Percentiles rank a stretch among this genome's conserved stretches.
Evolutionary conservation across 2,888 invertebrate genomes (phyloP).

Genomic region (Andrena flavipes): DNA sequence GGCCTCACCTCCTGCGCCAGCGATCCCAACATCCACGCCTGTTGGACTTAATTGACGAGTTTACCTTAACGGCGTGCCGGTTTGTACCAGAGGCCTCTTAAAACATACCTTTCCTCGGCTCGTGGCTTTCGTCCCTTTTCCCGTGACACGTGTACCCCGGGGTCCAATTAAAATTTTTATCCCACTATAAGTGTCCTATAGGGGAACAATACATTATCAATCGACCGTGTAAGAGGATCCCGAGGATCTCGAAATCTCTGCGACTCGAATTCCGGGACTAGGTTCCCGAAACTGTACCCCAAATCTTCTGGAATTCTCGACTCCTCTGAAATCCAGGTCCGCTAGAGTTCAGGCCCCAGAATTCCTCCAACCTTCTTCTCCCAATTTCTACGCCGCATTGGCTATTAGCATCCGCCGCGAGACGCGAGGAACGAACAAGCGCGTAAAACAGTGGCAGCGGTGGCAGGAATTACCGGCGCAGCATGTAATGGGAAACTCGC

Average conservation of each 20-base stretch:
- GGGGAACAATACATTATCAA: not conserved
- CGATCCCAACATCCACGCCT: conserved; percentile 24
- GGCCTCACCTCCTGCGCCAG: conserved; percentile 11
- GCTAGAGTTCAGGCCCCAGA: no score
- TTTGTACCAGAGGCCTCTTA: conserved; percentile 5
- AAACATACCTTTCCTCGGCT: conserved; percentile 18
- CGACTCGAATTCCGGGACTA: no score
- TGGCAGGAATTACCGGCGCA: conserved; percentile 28
- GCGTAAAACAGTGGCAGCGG: not conserved
- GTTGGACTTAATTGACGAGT: conserved; percentile 52
- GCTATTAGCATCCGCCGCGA: not conserved
- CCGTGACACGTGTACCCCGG: conserved; percentile 5
- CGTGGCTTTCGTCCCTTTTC: conserved; percentile 15
- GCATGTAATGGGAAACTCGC: conserved; percentile 75
- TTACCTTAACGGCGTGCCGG: conserved; percentile 31
- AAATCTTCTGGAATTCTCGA: no score
- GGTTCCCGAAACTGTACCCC: no score
- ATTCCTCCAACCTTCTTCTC: no score
- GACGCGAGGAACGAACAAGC: not conserved
- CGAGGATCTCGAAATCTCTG: not conserved
- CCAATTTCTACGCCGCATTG: no score
- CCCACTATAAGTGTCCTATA: not conserved
- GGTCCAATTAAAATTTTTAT: conserved; percentile 21
- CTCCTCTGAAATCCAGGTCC: no score
- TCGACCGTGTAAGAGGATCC: not conserved